Evolutionary conservation across 2,888 invertebrate species (phyloP).

Genomic region (Didymodactylos carnosus): DNA sequence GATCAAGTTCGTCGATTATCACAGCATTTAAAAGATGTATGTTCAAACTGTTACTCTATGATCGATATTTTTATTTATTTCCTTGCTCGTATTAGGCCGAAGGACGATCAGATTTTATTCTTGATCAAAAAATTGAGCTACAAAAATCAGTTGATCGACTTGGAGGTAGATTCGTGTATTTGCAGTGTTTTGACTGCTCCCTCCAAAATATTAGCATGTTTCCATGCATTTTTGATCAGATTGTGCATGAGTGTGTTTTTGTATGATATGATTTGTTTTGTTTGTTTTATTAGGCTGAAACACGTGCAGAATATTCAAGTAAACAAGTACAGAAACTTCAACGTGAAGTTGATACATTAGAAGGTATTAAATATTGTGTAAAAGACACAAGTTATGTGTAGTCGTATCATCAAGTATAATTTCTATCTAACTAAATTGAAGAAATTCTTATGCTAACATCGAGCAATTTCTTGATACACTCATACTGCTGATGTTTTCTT

Average conservation of each 20-base stretch:
- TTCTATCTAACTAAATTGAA: no score
- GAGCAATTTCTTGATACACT: no score
- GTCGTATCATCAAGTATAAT: no score
- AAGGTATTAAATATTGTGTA: conserved; percentile 55
- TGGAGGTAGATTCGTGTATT: conserved; percentile 50
- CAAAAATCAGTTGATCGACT: conserved; percentile 99
- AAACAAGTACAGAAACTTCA: conserved; percentile 99
- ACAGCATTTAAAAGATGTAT: conserved; percentile 32
- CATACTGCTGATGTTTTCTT: no score
- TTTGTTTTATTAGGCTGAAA: conserved; percentile 62
- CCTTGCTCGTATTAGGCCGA: conserved; percentile 83
- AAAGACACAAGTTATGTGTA: no score
- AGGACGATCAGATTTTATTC: conserved; percentile 98
- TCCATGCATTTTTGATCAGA: neutral
- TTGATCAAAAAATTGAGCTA: conserved; percentile 98
- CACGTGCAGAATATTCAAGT: conserved; percentile 99
- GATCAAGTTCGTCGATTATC: conserved; percentile 34
- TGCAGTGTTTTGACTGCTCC: neutral
- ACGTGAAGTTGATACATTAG: conserved; percentile 99
- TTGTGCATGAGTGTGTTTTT: neutral
- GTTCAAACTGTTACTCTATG: no score
- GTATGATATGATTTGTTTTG: neutral
- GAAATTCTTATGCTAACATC: no score
- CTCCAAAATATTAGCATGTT: no score
- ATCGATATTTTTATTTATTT: no score